Base-by-base conservation (phyloP, 2,797 vertebrate species). In the Rhinoraja longicauda region DNA sequence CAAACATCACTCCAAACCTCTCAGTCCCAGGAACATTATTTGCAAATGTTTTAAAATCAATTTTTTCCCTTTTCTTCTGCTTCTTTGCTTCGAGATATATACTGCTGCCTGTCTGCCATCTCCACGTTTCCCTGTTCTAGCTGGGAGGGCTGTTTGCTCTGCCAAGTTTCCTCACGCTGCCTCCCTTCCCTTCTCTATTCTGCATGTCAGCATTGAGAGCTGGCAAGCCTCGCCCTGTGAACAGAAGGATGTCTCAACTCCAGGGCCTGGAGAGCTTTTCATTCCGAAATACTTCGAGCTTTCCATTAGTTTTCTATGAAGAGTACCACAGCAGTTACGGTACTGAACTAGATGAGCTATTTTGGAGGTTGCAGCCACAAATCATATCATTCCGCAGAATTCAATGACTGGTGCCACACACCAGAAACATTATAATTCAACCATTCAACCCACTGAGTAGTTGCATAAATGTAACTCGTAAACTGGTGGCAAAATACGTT, bases 131-230 rank as follows among this genome's bases (percentile, higher is more conserved):
- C 57, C 59, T 32, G 29, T 29, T 88, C 84, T 32, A 64, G 29
- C 45, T 88, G 84, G 84, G 84, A 88, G 84, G 59, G 26, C 59
- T 13, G 7, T 26, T 15, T 29, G 26, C 29, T 62, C 59, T 64
- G 84, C 84, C 84, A 88, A 88, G 57, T 62, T 32, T 82, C 79
- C 45, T 64, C 59, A n/a, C 9, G 88, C 26, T 88, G 29, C 59
- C 57, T 64, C 57, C 29, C 59, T 13, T 53, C 84, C 59, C 59
- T 64, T 64, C 84, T 7, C 15, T 13, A 26, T 59, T 57, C 45
- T 82, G 39, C 79, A 57, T 82, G 79, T 82, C 79, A 82, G 79
- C 79, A 82, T 45, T 82, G 79, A 57, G 77, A 82, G 12, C 8
- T 82, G 79, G 19, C 45, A 82, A 57, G 79, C 9, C 36, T 79